These are phyloP conservation scores for Enteromius thamalakanensis DNA, from an alignment of 2,797 vertebrate species.

Conservation along the genomic window DNA sequence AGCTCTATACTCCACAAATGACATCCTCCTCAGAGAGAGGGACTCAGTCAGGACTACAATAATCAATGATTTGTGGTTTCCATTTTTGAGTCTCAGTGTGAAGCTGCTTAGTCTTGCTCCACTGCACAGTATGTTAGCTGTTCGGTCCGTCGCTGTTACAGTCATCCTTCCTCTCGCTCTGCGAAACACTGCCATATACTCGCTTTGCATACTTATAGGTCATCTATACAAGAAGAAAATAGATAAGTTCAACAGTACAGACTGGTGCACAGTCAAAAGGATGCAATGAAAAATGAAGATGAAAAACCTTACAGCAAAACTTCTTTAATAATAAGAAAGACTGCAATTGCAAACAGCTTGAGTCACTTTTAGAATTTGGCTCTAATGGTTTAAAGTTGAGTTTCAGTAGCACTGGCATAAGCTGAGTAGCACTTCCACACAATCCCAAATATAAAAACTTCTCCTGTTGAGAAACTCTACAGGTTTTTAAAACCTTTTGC, in stretches of 20 bases:
- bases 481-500: background rate
- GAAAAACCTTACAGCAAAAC: background rate
- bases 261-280: background rate
- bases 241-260: background rate
- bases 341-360: background rate
- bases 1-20: slow-evolving; percentile 40
- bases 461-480: background rate
- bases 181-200: background rate
- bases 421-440: background rate
- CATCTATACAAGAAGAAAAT: background rate
- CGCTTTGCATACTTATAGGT: slow-evolving; percentile 16
- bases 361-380: background rate
- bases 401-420: background rate
- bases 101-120: slow-evolving; percentile 52
- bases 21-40: slow-evolving; percentile 45
- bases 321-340: background rate
- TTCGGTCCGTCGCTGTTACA: slow-evolving; percentile 33
- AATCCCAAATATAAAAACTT: background rate
- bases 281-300: background rate
- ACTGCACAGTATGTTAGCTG: slow-evolving; percentile 32
- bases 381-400: background rate
- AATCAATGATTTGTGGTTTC: slow-evolving; percentile 58
- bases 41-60: slow-evolving; percentile 47
- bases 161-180: background rate
- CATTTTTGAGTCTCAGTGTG: slow-evolving; percentile 50